phyloP scores from a whole-genome alignment of 2,113 vertebrate genomes.

The Cariama cristata region DNA sequence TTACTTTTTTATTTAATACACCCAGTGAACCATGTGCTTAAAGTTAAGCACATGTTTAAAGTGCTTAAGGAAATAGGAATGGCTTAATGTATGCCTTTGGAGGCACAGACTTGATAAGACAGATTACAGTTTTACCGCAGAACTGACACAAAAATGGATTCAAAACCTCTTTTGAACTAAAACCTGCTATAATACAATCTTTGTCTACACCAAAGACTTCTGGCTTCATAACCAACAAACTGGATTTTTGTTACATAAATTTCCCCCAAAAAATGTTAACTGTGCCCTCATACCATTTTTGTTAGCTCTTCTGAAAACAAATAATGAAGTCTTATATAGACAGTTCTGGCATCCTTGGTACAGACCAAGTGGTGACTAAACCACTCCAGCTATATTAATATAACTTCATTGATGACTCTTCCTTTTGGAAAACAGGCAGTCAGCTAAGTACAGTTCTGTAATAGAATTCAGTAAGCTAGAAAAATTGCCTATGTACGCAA shows the following conservation, averaged over 20 bases:
- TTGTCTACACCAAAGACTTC: neutral
- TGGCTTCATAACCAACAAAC: neutral
- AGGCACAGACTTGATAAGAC: neutral
- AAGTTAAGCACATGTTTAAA: conserved; percentile 24
- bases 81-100: neutral
- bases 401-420: neutral
- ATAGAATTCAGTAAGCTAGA: neutral
- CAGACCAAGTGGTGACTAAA: neutral
- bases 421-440: neutral
- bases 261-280: neutral
- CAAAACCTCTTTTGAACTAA: conserved; percentile 13
- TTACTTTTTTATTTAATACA: neutral
- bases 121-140: conserved; percentile 17
- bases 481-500: neutral
- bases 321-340: neutral
- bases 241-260: neutral
- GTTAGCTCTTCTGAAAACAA: neutral
- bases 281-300: neutral
- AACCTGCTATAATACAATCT: neutral
- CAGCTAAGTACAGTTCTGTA: neutral
- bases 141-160: conserved; percentile 13
- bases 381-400: neutral
- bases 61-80: neutral
- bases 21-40: conserved; percentile 31
- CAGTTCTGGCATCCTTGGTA: neutral